Conservation (phyloP, 2,113 vertebrate genomes). For the Potamarius usumacintae region DNA sequence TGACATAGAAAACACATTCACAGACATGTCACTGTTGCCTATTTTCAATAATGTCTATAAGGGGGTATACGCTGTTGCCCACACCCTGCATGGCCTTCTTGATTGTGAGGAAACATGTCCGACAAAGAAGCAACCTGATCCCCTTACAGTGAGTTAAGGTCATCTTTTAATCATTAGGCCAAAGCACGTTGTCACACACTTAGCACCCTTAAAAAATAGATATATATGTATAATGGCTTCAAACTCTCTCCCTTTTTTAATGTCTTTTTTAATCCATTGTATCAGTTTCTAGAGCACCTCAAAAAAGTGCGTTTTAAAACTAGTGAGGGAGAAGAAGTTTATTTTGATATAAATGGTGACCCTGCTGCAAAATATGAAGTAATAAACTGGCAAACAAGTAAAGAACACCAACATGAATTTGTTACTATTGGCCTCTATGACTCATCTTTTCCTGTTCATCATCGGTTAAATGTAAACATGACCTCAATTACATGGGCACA, state of each 20-base stretch:
- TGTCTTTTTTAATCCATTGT: background rate
- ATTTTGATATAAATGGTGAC: too few relatives aligned
- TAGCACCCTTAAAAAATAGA: background rate
- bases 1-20: conserved; percentile 55
- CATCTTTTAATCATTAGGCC: background rate
- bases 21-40: conserved; percentile 56
- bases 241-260: background rate
- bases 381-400: too few relatives aligned
- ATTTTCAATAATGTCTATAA: conserved; percentile 57
- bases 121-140: conserved; percentile 31
- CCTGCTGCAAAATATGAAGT: too few relatives aligned
- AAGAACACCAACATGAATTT: too few relatives aligned
- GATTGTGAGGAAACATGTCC: conserved; percentile 24
- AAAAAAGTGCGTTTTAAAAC: conserved; percentile 65
- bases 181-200: conserved; percentile 49
- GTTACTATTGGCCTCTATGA: conserved; percentile 41
- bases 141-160: conserved; percentile 32
- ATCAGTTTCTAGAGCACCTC: conserved; percentile 71
- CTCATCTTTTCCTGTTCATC: conserved; percentile 38
- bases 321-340: too few relatives aligned
- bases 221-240: background rate
- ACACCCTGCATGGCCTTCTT: conserved; percentile 51
- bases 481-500: conserved; percentile 33
- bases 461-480: conserved; percentile 26
- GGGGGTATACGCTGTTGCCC: conserved; percentile 54